Percentiles rank a stretch among this genome's conserved stretches.
Evolutionary conservation across 2,113 vertebrate species (phyloP).

Genomic region (Gobius niger): DNA sequence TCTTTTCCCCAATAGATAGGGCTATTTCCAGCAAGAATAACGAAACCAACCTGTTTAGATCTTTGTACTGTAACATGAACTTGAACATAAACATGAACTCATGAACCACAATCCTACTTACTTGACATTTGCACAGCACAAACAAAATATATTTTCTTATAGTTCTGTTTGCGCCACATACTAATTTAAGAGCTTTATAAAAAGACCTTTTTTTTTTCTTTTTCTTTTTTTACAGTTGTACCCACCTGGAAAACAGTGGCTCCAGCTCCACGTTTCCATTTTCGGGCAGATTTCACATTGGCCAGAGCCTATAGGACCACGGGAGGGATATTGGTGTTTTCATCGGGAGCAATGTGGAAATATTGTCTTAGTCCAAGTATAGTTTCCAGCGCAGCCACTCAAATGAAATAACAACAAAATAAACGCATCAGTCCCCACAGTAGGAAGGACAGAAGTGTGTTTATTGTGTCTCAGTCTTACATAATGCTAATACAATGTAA

Average conservation of each 20-base stretch:
- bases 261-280: neutral
- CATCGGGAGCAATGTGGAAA: neutral
- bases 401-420: neutral
- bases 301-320: neutral
- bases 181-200: neutral
- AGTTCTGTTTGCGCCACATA: neutral
- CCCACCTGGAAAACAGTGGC: neutral
- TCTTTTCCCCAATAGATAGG: too few species aligned
- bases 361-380: neutral
- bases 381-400: neutral
- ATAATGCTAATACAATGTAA: too few species aligned
- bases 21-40: too few species aligned
- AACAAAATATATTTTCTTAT: neutral
- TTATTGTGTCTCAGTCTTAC: too few species aligned
- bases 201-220: neutral
- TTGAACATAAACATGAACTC: neutral
- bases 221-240: neutral
- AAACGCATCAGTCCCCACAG: neutral
- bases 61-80: neutral
- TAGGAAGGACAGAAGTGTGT: too few species aligned
- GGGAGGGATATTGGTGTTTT: slow-evolving; percentile 4
- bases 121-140: slow-evolving; percentile 1
- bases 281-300: neutral
- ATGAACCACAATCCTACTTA: neutral
- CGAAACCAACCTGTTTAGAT: too few species aligned